Conservation (phyloP, 2,797 vertebrate genomes). For the Hydrophis major region DNA sequence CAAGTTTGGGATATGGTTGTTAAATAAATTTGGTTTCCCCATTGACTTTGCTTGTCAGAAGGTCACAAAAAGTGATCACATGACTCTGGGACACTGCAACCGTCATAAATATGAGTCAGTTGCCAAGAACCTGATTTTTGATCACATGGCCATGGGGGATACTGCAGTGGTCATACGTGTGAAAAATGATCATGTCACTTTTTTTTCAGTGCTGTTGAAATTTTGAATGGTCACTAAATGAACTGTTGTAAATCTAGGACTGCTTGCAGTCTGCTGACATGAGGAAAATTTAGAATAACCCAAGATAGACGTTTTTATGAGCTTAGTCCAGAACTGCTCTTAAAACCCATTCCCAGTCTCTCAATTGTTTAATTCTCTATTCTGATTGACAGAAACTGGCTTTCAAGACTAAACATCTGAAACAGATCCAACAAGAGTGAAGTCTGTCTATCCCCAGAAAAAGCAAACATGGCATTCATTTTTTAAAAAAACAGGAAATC, state of each 20-base stretch:
- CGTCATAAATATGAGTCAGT: not conserved
- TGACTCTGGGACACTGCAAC: not conserved
- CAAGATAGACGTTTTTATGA: not conserved
- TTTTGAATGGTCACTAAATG: not conserved
- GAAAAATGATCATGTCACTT: not conserved
- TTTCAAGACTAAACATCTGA: not conserved
- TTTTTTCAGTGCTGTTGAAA: not conserved
- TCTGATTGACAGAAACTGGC: not conserved
- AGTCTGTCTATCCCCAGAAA: not conserved
- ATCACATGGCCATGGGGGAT: not conserved
- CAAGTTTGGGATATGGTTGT: too few relatives aligned
- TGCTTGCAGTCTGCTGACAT: not conserved
- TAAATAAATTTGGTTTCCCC: too few relatives aligned
- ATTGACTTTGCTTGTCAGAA: not conserved
- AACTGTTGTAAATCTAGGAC: not conserved
- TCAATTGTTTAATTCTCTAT: not conserved
- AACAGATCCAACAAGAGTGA: not conserved
- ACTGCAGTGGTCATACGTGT: not conserved
- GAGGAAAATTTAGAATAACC: not conserved
- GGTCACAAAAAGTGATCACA: not conserved
- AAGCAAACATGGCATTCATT: not conserved
- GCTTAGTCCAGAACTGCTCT: not conserved
- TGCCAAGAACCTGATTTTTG: not conserved
- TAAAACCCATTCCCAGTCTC: not conserved
- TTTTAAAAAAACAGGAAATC: conserved; percentile 27